These are phyloP conservation scores for Glareola pratincola DNA, from an alignment of 2,113 vertebrate species.

Conservation along the genomic window DNA sequence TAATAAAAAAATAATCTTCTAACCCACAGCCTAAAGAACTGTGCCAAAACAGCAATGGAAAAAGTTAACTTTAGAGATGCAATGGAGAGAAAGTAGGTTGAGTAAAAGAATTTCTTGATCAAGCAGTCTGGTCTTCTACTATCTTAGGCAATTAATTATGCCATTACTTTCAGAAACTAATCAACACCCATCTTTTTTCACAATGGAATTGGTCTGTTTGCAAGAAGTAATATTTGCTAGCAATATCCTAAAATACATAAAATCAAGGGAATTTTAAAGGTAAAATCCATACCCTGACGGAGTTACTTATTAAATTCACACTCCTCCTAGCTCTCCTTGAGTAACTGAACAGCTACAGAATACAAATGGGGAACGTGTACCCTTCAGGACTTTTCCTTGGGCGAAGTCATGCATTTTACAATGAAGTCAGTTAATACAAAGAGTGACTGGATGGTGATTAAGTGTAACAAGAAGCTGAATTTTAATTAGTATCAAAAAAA, in stretches of 20 bases:
- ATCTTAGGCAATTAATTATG: not conserved
- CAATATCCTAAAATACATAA: not conserved
- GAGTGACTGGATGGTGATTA: slow-evolving; percentile 9
- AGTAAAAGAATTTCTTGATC: not conserved
- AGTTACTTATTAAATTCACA: not conserved
- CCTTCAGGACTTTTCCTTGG: not conserved
- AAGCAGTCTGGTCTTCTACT: not conserved
- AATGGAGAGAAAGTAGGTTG: not conserved
- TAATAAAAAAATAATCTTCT: not conserved
- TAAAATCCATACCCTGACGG: not conserved
- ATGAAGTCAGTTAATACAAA: slow-evolving; percentile 19
- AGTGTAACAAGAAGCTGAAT: not conserved
- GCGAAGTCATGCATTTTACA: not conserved
- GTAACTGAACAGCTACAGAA: not conserved
- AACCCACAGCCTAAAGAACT: not conserved
- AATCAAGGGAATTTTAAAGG: not conserved
- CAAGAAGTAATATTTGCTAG: not conserved
- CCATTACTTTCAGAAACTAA: not conserved
- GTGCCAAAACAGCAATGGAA: not conserved
- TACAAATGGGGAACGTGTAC: not conserved
- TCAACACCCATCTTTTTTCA: not conserved
- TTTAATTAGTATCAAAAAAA: slow-evolving; percentile 12
- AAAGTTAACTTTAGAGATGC: not conserved
- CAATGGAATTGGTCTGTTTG: not conserved
- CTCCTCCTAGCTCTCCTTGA: not conserved